A percentile compares a stretch with the other conserved stretches of the same genome.
These are phyloP conservation scores for Bombus difficillimus DNA, from an alignment of 1,140 invertebrate genomes.

Conservation along the genomic window DNA sequence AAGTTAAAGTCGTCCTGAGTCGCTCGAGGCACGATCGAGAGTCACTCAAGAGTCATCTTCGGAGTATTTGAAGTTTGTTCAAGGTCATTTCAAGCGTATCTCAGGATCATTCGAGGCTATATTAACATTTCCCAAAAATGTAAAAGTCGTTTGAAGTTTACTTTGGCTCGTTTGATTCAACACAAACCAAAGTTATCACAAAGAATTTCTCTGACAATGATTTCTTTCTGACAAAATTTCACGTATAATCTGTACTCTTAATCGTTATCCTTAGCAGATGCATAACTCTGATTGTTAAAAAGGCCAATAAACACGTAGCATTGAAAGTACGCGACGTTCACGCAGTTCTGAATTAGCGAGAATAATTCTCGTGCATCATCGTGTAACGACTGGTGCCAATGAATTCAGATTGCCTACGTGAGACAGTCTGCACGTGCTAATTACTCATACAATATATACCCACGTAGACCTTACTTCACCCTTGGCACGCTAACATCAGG, in stretches of 20 bases:
- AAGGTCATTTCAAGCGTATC: neutral
- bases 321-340: neutral
- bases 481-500: neutral
- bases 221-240: too few relatives aligned
- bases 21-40: neutral
- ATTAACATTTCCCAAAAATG: too few relatives aligned
- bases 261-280: neutral
- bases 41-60: too few relatives aligned
- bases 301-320: neutral
- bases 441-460: constrained; percentile 52
- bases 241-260: neutral
- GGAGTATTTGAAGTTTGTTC: neutral
- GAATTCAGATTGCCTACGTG: neutral
- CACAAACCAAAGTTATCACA: too few relatives aligned
- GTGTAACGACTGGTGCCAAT: neutral
- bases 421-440: constrained; percentile 40
- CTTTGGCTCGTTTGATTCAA: neutral
- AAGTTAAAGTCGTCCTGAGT: too few relatives aligned
- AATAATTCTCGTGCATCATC: constrained; percentile 1
- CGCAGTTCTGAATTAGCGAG: neutral
- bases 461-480: neutral
- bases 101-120: neutral
- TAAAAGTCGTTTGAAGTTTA: neutral
- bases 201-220: neutral
- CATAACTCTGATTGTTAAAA: neutral